Conservation (phyloP, 2,797 vertebrate species). For the Rhincodon typus region DNA sequence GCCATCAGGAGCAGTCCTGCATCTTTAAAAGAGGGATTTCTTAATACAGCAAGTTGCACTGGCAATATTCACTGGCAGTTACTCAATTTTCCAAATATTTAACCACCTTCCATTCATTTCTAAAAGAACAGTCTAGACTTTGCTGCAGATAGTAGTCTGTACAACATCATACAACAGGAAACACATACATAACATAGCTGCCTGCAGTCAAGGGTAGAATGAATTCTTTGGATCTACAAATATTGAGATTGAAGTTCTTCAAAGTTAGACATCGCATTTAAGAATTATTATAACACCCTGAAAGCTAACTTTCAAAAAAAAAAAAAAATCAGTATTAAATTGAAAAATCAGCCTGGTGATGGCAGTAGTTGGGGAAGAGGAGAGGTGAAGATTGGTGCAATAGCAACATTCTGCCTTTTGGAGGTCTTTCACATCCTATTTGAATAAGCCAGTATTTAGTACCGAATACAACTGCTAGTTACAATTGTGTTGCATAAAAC, state of each 20-base stretch:
- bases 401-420: neutral
- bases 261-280: neutral
- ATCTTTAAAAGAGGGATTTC: neutral
- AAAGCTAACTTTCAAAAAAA: neutral
- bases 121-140: neutral
- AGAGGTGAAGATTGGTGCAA: neutral
- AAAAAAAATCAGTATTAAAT: neutral
- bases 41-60: neutral
- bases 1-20: neutral
- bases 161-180: neutral
- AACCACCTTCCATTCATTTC: neutral
- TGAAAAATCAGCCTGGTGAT: neutral
- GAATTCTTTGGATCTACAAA: neutral
- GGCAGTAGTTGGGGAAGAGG: neutral
- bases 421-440: neutral
- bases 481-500: neutral
- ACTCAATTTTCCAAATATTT: neutral
- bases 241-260: neutral
- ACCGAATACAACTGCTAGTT: neutral
- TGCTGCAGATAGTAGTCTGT: neutral
- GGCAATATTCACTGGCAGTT: neutral
- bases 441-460: neutral
- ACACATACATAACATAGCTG: neutral
- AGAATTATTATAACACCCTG: neutral
- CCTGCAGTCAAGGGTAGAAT: neutral